Percentiles rank a stretch among this genome's conserved stretches.
Conservation (phyloP, 1,140 invertebrate genomes). For the Danaus melanippus region DNA sequence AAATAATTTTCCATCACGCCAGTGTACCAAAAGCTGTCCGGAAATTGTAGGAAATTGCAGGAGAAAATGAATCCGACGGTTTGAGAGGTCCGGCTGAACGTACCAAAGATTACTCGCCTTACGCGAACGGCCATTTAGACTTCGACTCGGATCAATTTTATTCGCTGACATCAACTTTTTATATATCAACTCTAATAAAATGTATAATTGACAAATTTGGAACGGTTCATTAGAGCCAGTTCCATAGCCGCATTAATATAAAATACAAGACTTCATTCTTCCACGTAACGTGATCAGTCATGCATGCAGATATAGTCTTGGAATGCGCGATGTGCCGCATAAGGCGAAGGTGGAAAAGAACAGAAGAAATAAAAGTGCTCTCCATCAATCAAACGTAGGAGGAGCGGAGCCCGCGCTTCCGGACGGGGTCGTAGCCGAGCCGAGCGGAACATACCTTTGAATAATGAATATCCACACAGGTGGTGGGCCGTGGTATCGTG, state of each 20-base stretch:
- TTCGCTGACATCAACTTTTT: constrained; percentile 4
- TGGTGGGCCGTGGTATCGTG: constrained; percentile 60
- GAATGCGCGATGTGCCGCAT: constrained; percentile 31
- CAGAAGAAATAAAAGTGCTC: constrained; percentile 57
- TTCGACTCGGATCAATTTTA: constrained; percentile 16
- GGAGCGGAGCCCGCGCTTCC: constrained; percentile 59
- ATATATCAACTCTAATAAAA: not conserved
- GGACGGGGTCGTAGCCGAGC: constrained; percentile 52
- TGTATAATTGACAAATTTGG: too few relatives aligned
- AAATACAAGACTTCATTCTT: constrained; percentile 10
- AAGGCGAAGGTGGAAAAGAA: constrained; percentile 48
- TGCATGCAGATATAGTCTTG: constrained; percentile 21
- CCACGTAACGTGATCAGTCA: constrained; percentile 20
- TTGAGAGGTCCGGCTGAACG: constrained; percentile 49
- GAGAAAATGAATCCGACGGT: constrained; percentile 68
- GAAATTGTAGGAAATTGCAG: constrained; percentile 72
- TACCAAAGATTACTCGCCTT: constrained; percentile 31
- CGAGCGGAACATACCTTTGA: constrained; percentile 71
- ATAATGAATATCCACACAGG: constrained; percentile 62
- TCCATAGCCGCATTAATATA: constrained; percentile 3
- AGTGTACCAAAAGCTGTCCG: constrained; percentile 58
- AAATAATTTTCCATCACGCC: constrained; percentile 62
- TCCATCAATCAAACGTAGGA: constrained; percentile 60
- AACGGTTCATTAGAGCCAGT: too few relatives aligned
- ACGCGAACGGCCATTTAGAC: constrained; percentile 27